phyloP scores from a whole-genome alignment of 2,113 vertebrate species.

The Odobenus rosmarus region DNA sequence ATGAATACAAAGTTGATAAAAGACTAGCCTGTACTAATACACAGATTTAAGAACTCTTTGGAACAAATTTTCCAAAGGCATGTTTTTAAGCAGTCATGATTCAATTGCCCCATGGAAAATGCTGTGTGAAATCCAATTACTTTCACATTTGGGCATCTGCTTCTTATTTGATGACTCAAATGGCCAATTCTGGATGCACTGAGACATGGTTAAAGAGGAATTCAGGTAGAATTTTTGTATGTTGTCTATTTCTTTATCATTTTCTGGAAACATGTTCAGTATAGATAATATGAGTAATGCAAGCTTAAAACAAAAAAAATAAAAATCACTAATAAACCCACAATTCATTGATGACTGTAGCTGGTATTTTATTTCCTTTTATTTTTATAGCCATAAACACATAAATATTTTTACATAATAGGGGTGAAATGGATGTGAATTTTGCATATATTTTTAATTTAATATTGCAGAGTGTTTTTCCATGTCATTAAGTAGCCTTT shows the following conservation, averaged over 20 bases:
- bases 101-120: slow-evolving; percentile 54
- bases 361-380: slow-evolving; percentile 5
- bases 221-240: slow-evolving; percentile 54
- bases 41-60: slow-evolving; percentile 44
- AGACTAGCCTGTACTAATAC: slow-evolving; percentile 17
- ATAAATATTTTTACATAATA: background rate
- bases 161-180: slow-evolving; percentile 56
- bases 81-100: slow-evolving; percentile 59
- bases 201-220: slow-evolving; percentile 44
- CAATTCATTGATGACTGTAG: background rate
- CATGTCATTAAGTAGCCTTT: slow-evolving; percentile 11
- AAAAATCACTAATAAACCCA: slow-evolving; percentile 6
- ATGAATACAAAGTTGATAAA: slow-evolving; percentile 29
- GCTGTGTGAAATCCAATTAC: slow-evolving; percentile 65
- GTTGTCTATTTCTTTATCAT: slow-evolving; percentile 41
- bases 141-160: slow-evolving; percentile 61
- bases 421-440: background rate
- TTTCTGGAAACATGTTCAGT: slow-evolving; percentile 32
- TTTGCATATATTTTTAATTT: slow-evolving; percentile 4
- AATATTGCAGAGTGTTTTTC: background rate
- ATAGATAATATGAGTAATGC: background rate
- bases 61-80: slow-evolving; percentile 58
- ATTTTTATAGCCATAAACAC: slow-evolving; percentile 9
- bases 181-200: slow-evolving; percentile 14
- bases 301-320: slow-evolving; percentile 43